Evolutionary conservation across 2,888 invertebrate genomes (phyloP), one percentile per base, ranked within the genome.

Genomic region (Perizoma affinitatum): DNA sequence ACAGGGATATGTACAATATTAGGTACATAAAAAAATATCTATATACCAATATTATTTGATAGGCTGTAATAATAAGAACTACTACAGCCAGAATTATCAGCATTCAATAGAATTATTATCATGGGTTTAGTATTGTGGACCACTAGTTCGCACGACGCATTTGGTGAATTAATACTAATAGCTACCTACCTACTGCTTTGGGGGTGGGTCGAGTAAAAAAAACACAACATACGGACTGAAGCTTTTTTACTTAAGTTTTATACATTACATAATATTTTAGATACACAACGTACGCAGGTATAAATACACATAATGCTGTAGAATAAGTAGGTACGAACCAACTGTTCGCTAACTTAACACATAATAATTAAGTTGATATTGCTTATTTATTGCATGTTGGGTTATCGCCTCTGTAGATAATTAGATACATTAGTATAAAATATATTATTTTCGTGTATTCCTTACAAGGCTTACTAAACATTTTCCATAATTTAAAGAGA

Each of bases 201-300:
- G 38, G 58, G 68, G 52, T 55, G 49, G 54, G 66, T 59, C 49
- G 36, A 34, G 41, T 50, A 74, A 78, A 83, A 63, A 79, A 80
- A 86, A 86, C 81, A 86, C 78, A 76, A 71, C 76, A 62, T 64
- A 76, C 80, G 77, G 82, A 84, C 86, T 82, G 82, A 84, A 88
- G 82, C 85, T 90, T 89, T 87, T 91, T 88, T 87, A 84, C 88
- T 88, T 84, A 85, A 82, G 78, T 83, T 82, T 83, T 85, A 86
- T 81, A 86, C 84, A 85, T 81, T 82, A 87, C 81, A 84, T 82
- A 84, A 82, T 80, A 84, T 80, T 84, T 85, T 84, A 80, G 81
- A 82, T 83, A 66, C 61, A 66, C 65, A 63, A 62, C 56, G 57
- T 59, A 67, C 54, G 46, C 53, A 61, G 54, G 56, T 67, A 51